Conservation (phyloP, 2,888 invertebrate species). For the Celastrina argiolus region DNA sequence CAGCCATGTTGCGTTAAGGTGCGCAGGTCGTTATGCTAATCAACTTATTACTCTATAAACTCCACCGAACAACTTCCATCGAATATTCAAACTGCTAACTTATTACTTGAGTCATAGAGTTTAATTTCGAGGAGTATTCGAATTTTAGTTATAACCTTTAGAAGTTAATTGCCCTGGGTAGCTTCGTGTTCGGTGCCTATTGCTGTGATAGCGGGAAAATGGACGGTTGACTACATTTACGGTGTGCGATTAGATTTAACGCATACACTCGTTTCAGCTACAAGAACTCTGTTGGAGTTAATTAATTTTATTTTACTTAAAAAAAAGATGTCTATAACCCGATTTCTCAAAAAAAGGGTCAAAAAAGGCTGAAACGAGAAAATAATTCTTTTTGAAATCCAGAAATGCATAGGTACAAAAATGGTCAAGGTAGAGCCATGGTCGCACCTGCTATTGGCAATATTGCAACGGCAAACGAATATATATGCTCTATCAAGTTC, state of each 20-base stretch:
- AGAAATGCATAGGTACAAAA: too few species aligned
- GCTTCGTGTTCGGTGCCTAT: conserved; percentile 66
- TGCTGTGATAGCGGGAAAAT: conserved; percentile 72
- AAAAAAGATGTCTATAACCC: neutral
- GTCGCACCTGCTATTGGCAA: too few species aligned
- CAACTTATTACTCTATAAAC: conserved; percentile 40
- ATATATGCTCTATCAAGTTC: too few species aligned
- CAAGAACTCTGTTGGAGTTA: conserved; percentile 38
- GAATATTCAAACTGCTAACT: conserved; percentile 33
- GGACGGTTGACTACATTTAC: conserved; percentile 76
- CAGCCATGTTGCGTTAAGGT: conserved; percentile 77
- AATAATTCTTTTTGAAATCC: too few species aligned
- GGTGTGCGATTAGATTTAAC: conserved; percentile 64
- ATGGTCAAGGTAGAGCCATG: too few species aligned
- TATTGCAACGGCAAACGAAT: too few species aligned
- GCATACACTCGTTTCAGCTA: conserved; percentile 61
- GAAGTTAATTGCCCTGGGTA: conserved; percentile 35
- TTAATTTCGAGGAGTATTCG: conserved; percentile 21
- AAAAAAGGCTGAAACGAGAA: too few species aligned
- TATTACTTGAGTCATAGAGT: conserved; percentile 21
- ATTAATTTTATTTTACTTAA: neutral
- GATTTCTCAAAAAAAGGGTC: too few species aligned
- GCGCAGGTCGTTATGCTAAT: conserved; percentile 75
- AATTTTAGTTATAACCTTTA: conserved; percentile 36
- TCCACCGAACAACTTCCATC: conserved; percentile 26